These are phyloP conservation scores for Margaritifera margaritifera DNA, from an alignment of 2,888 invertebrate species.

Conservation along the genomic window DNA sequence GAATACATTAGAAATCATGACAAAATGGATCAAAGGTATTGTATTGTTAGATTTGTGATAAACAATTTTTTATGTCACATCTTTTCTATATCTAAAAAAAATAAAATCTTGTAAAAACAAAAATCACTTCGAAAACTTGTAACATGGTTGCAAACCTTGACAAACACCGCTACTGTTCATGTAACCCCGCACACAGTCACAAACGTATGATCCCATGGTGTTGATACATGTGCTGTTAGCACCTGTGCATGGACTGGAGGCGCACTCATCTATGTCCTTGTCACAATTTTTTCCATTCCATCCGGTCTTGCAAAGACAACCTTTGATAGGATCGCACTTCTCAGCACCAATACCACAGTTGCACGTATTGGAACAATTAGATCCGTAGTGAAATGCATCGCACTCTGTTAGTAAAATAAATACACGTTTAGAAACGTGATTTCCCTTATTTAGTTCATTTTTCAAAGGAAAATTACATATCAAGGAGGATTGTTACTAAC, in stretches of 20 bases:
- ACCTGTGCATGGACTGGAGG: neutral
- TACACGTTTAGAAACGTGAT: too few species aligned
- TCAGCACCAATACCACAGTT: slow-evolving; percentile 6
- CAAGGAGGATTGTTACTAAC: too few species aligned
- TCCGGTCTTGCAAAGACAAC: slow-evolving; percentile 6
- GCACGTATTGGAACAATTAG: slow-evolving; percentile 8
- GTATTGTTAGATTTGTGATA: too few species aligned
- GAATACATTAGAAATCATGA: too few species aligned
- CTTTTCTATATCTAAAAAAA: too few species aligned
- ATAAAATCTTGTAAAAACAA: too few species aligned
- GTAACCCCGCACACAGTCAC: slow-evolving; percentile 9
- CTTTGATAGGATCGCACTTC: slow-evolving; percentile 9
- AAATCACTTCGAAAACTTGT: too few species aligned
- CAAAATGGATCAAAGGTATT: too few species aligned
- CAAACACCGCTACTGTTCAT: neutral
- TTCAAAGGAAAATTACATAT: too few species aligned
- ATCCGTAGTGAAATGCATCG: neutral
- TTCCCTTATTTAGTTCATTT: too few species aligned
- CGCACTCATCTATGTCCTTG: slow-evolving; percentile 9
- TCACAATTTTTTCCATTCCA: slow-evolving; percentile 7
- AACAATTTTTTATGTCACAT: too few species aligned
- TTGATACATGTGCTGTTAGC: slow-evolving; percentile 3
- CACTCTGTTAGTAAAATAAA: too few species aligned
- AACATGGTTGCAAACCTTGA: neutral
- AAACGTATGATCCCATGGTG: slow-evolving; percentile 1